Evolutionary conservation across 2,888 invertebrate species (phyloP), one percentile per base, ranked within the genome.

Genomic region (Zele albiditarsus): DNA sequence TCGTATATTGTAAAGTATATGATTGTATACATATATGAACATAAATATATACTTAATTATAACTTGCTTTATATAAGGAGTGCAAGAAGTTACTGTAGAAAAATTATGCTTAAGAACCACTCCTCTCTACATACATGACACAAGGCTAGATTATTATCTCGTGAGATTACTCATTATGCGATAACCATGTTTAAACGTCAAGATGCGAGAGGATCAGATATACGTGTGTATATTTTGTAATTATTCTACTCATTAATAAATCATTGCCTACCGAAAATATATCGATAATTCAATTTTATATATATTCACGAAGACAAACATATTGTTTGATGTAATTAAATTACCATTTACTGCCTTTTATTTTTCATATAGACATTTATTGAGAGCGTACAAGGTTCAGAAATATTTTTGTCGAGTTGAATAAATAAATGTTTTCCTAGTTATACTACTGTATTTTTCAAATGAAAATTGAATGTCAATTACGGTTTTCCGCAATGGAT

Each of bases 111-210:
- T 49, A 28, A 31, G 72, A 78, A 84, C 85, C 86, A 85, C 86
- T 86, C 86, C 85, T 84, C 81, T 53, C 53, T n/a, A 46, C n/a
- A 20, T 53, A 53, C 20, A 20, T 82, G 72, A 75, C 71, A 78
- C 86, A 84, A 86, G 86, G 86, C 81, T 77, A 86, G 84, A 85
- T 85, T 84, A 82, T 82, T 84, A 85, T 86, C 84, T 80, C 33
- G 28, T 53, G 8, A 53, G 53, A 53, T 53, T 53, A 65, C 68
- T 68, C 71, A 68, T 63, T 60, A 69, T 74, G 53, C 53, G 74
- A 66, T 53, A 53, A 20, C 20, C 20, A 20, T 53, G n/a, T 53
- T 53, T n/a, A 2, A 53, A 53, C 20, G 20, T 53, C 8, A 23
- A 20, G 53, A 53, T 53, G 20, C 20, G 20, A 20, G 6, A 20